Conservation (phyloP, 2,797 vertebrate species). For the Glyptemys insculpta region DNA sequence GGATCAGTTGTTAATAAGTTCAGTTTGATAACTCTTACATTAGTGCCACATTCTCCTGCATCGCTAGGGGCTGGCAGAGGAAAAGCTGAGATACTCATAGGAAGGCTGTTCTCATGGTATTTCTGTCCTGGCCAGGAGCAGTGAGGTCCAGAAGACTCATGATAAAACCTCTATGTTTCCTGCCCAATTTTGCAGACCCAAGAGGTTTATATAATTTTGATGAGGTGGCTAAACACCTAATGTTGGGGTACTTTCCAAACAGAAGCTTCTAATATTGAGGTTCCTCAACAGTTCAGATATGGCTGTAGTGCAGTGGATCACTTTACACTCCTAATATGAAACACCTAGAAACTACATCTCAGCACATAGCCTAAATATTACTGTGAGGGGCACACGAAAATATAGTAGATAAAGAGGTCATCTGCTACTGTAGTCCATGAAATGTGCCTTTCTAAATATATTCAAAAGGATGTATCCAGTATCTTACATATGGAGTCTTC, state of each 20-base stretch:
- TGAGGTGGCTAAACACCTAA: rapidly evolving
- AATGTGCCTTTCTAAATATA: rapidly evolving
- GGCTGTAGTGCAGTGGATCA: background rate
- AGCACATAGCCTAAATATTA: background rate
- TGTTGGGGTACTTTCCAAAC: background rate
- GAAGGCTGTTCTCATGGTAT: background rate
- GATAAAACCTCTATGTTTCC: background rate
- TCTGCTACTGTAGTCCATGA: background rate
- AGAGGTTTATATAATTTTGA: background rate
- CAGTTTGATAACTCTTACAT: background rate
- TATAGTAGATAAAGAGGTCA: background rate
- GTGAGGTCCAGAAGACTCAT: background rate
- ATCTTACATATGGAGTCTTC: background rate
- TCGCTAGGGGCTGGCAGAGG: background rate
- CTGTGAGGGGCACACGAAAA: background rate
- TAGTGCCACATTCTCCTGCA: background rate
- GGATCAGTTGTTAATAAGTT: background rate
- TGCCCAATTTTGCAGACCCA: background rate
- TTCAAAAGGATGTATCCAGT: background rate
- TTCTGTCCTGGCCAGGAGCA: background rate
- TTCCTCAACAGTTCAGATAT: background rate
- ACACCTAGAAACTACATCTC: background rate
- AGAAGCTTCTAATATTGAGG: background rate
- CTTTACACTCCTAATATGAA: background rate
- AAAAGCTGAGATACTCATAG: rapidly evolving